Percentiles rank a stretch among this genome's conserved stretches.
phyloP scores from a whole-genome alignment of 2,888 invertebrate genomes.

The Hartigia nigra region DNA sequence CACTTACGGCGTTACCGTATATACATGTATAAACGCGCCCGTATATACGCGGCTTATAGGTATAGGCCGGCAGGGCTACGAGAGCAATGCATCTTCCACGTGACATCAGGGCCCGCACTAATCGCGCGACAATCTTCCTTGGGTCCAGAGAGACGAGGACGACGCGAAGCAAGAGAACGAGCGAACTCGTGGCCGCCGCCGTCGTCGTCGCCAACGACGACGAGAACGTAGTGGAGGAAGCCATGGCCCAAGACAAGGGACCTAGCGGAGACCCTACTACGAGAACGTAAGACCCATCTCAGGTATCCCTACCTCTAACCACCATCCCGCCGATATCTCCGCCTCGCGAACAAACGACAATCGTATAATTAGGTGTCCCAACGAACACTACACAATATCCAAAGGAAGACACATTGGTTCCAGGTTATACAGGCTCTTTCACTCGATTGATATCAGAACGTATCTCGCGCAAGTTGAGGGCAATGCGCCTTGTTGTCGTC shows the following conservation, averaged over 20 bases:
- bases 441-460: background rate
- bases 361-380: conserved; percentile 64
- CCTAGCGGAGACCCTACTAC: background rate
- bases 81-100: conserved; percentile 64
- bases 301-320: background rate
- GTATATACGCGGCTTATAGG: conserved; percentile 22
- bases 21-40: conserved; percentile 49
- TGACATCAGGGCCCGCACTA: conserved; percentile 64
- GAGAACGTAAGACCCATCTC: background rate
- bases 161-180: conserved; percentile 24
- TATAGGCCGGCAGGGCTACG: conserved; percentile 42
- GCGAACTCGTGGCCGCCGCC: background rate
- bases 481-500: background rate
- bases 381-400: conserved; percentile 52
- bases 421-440: background rate
- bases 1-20: conserved; percentile 64
- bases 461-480: background rate
- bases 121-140: conserved; percentile 66
- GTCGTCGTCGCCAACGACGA: background rate
- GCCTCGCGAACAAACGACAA: conserved; percentile 58
- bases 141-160: conserved; percentile 31
- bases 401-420: conserved; percentile 18
- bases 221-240: background rate
- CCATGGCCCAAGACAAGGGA: background rate
- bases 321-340: conserved; percentile 38